phyloP scores from a whole-genome alignment of 1,140 invertebrate species.

The Pristionchus pacificus region DNA sequence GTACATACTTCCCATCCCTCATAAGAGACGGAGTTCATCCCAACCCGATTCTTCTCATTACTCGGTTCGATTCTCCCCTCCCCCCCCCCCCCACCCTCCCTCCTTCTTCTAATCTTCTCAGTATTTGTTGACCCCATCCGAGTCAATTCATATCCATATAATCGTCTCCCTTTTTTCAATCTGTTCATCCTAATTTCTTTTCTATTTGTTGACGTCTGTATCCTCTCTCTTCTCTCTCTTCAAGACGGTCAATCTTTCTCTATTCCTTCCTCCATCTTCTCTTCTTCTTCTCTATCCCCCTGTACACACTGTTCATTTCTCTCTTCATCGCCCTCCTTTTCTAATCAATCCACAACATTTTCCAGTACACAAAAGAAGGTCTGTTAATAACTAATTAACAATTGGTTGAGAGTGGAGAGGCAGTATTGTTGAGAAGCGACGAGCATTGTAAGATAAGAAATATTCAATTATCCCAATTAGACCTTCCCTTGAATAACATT shows the following conservation, averaged over 20 bases:
- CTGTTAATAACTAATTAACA: no score
- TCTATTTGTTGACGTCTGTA: constrained; percentile 3
- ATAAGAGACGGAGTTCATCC: background rate
- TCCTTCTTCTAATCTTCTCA: background rate
- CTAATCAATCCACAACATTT: no score
- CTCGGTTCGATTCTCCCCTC: background rate
- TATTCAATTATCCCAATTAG: no score
- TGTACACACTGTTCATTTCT: background rate
- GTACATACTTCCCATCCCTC: constrained; percentile 2
- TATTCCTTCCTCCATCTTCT: no score
- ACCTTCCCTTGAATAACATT: no score
- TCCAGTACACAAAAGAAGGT: no score
- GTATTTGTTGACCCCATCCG: background rate
- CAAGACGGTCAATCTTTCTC: background rate
- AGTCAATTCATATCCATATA: background rate
- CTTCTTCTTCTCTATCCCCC: background rate
- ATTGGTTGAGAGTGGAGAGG: no score
- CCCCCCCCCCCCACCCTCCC: background rate
- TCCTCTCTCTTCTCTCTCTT: background rate
- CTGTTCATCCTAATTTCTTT: background rate
- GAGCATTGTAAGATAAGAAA: no score
- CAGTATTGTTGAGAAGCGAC: no score
- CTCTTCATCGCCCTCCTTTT: background rate
- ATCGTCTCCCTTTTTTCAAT: background rate
- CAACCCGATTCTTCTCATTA: background rate